Conservation (phyloP, 2,888 invertebrate species). For the Drosophila pseudotalamancana region DNA sequence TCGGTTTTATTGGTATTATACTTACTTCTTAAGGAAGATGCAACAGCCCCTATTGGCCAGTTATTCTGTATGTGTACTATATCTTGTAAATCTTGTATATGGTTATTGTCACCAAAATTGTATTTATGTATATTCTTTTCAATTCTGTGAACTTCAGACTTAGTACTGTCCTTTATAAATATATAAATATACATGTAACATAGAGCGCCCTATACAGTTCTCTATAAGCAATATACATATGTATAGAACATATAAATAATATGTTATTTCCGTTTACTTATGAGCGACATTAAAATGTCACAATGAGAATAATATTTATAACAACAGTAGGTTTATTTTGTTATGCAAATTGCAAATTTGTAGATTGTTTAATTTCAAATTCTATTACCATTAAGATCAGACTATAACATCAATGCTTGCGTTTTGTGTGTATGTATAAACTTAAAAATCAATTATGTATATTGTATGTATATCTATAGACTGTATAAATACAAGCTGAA, state of each 20-base stretch:
- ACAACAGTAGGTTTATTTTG: not conserved
- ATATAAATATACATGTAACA: conserved; percentile 7
- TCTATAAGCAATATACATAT: conserved; percentile 34
- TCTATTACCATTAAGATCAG: conserved; percentile 72
- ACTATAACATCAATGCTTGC: conserved; percentile 70
- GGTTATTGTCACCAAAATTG: conserved; percentile 39
- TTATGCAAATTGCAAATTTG: conserved; percentile 44
- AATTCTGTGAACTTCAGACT: conserved; percentile 14
- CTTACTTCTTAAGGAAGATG: conserved; percentile 10
- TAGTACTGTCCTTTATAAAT: conserved; percentile 21
- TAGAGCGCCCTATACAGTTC: conserved; percentile 68
- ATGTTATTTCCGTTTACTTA: not conserved
- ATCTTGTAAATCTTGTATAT: conserved; percentile 44
- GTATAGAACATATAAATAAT: conserved; percentile 6
- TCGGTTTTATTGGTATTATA: conserved; percentile 38
- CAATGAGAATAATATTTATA: not conserved
- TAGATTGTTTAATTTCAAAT: conserved; percentile 65
- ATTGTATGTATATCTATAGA: conserved; percentile 38
- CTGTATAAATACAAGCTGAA: conserved; percentile 66
- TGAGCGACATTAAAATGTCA: not conserved
- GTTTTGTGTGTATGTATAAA: conserved; percentile 41
- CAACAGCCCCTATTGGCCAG: conserved; percentile 8
- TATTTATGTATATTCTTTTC: conserved; percentile 53
- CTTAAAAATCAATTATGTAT: conserved; percentile 52
- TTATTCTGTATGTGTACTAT: conserved; percentile 20